Evolutionary conservation across 2,888 invertebrate species (phyloP).

Genomic region (Macrophya annulata): DNA sequence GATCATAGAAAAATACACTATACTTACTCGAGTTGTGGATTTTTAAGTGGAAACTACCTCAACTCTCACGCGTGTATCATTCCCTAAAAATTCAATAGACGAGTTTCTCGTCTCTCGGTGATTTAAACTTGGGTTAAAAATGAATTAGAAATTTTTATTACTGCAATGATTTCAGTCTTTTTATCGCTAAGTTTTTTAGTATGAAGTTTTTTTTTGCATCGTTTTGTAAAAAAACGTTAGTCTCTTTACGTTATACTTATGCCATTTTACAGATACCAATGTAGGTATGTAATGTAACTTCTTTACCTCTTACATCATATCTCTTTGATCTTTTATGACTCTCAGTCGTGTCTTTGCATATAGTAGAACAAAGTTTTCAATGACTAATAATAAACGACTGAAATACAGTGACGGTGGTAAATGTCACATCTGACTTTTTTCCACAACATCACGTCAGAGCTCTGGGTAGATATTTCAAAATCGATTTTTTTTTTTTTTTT

Average conservation of each 20-base stretch:
- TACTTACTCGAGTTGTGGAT: neutral
- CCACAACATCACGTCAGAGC: constrained; percentile 1
- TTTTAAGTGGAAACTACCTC: neutral
- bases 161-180: neutral
- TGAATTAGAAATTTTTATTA: neutral
- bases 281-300: neutral
- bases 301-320: constrained; percentile 27
- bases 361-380: constrained; percentile 42
- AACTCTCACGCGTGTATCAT: neutral
- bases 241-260: neutral
- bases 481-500: neutral
- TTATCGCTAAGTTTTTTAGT: neutral
- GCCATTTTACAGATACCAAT: neutral
- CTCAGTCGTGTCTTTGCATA: constrained; percentile 45
- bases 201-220: neutral
- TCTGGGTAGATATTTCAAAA: constrained; percentile 25
- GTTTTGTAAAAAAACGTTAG: neutral
- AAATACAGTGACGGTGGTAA: constrained; percentile 2
- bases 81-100: neutral
- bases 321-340: constrained; percentile 42
- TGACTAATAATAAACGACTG: constrained; percentile 23
- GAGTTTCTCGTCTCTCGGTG: neutral
- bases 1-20: constrained; percentile 42
- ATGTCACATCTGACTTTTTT: constrained; percentile 18
- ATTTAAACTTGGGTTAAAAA: neutral